These are phyloP conservation scores for Chymomyza fuscimana DNA, from an alignment of 2,888 invertebrate genomes.

Conservation along the genomic window DNA sequence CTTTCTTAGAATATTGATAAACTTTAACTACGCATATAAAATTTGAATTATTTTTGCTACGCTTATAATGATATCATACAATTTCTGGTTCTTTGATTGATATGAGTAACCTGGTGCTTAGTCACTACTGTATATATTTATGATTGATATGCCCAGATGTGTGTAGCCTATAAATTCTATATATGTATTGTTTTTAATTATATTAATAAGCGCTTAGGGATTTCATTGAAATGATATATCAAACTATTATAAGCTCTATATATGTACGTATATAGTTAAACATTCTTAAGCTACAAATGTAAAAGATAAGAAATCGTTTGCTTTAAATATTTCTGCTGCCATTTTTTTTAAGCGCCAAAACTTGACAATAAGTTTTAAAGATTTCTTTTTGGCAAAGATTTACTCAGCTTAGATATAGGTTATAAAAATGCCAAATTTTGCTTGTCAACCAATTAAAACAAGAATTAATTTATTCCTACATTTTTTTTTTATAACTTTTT, in stretches of 20 bases:
- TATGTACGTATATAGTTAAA: neutral
- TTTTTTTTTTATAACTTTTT: no score
- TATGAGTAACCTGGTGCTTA: neutral
- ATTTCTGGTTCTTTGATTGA: neutral
- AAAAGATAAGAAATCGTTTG: neutral
- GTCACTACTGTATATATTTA: neutral
- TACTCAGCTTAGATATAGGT: no score
- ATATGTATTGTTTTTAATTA: no score
- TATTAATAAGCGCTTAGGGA: no score
- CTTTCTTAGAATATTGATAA: neutral
- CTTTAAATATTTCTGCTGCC: neutral
- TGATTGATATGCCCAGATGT: neutral
- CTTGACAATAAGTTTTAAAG: no score
- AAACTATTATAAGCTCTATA: neutral
- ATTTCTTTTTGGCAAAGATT: no score
- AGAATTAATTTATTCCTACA: no score
- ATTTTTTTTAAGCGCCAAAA: no score
- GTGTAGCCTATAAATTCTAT: neutral
- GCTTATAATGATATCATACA: neutral
- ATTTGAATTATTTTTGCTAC: neutral
- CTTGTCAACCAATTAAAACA: no score
- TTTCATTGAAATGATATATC: neutral
- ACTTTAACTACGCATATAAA: neutral
- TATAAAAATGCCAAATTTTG: no score
- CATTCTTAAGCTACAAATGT: no score